phyloP scores from a whole-genome alignment of 2,888 invertebrate species.

The Diarsia dahlii region DNA sequence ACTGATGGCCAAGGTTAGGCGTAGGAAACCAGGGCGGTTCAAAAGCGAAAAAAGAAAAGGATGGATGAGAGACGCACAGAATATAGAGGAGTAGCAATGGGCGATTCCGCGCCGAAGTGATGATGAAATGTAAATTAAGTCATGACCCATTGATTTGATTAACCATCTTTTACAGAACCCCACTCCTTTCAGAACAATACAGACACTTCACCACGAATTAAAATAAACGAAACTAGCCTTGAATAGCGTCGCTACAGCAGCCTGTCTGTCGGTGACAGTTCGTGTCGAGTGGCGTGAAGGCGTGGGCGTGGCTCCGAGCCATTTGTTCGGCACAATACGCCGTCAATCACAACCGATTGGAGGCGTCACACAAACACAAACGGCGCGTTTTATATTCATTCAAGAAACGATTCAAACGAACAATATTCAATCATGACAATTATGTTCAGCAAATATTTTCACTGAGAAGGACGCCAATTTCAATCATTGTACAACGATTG shows the following conservation, averaged over 20 bases:
- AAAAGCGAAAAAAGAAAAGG: too few species aligned
- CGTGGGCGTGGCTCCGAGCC: slow-evolving; percentile 19
- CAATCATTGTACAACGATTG: slow-evolving; percentile 26
- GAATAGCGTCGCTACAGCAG: not conserved
- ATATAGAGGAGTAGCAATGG: too few species aligned
- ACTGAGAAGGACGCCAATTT: slow-evolving; percentile 44
- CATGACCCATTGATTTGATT: not conserved
- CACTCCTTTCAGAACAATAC: not conserved
- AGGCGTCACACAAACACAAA: slow-evolving; percentile 29
- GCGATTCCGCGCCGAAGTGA: too few species aligned
- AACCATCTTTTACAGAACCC: not conserved
- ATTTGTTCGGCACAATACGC: slow-evolving; percentile 53
- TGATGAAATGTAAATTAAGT: not conserved
- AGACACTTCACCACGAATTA: slow-evolving; percentile 5
- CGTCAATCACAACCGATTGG: slow-evolving; percentile 56
- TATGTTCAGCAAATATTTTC: slow-evolving; percentile 49
- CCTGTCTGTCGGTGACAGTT: slow-evolving; percentile 36
- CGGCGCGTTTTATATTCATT: slow-evolving; percentile 52
- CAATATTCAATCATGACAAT: slow-evolving; percentile 54
- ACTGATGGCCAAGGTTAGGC: too few species aligned
- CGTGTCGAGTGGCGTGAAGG: not conserved
- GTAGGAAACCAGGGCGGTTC: too few species aligned
- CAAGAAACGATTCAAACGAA: slow-evolving; percentile 50
- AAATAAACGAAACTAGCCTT: slow-evolving; percentile 17
- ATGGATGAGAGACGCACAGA: too few species aligned